A percentile compares a stretch with the other conserved stretches of the same genome.
Evolutionary conservation across 2,113 vertebrate genomes (phyloP).

Genomic region (Anhinga anhinga): DNA sequence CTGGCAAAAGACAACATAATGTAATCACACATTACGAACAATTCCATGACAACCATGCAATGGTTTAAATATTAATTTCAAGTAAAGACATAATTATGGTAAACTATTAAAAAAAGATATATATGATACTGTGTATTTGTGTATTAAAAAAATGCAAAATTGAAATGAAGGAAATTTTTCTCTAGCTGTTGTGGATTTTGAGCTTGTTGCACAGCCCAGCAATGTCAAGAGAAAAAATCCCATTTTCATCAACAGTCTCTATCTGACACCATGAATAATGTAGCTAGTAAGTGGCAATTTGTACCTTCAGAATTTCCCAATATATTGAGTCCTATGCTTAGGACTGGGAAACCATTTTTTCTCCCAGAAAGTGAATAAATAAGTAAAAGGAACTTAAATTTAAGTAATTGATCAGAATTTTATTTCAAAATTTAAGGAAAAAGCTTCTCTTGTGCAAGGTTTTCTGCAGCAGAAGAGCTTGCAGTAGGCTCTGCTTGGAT

Average conservation of each 20-base stretch:
- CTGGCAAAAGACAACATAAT: conserved; percentile 77
- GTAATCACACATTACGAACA: conserved; percentile 77
- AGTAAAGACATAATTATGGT: conserved; percentile 75
- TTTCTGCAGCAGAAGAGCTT: background rate
- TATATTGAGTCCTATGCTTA: background rate
- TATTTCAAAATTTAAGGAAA: background rate
- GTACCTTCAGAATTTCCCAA: background rate
- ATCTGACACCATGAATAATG: background rate
- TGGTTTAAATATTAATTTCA: conserved; percentile 72
- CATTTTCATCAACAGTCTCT: background rate
- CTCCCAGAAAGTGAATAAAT: background rate
- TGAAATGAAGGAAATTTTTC: conserved; percentile 63
- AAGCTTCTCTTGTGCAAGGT: background rate
- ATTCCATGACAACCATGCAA: conserved; percentile 74
- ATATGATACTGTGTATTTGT: background rate
- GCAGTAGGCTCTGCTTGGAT: background rate
- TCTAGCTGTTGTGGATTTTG: background rate
- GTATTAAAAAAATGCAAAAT: background rate
- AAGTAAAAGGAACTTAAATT: background rate
- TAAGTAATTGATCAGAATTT: background rate
- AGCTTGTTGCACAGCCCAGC: background rate
- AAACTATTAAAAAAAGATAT: conserved; percentile 59
- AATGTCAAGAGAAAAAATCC: background rate
- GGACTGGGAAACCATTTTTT: background rate
- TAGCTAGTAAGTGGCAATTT: conserved; percentile 19